Base-by-base conservation (phyloP, 1,140 invertebrate species). In the Atta cephalotes region DNA sequence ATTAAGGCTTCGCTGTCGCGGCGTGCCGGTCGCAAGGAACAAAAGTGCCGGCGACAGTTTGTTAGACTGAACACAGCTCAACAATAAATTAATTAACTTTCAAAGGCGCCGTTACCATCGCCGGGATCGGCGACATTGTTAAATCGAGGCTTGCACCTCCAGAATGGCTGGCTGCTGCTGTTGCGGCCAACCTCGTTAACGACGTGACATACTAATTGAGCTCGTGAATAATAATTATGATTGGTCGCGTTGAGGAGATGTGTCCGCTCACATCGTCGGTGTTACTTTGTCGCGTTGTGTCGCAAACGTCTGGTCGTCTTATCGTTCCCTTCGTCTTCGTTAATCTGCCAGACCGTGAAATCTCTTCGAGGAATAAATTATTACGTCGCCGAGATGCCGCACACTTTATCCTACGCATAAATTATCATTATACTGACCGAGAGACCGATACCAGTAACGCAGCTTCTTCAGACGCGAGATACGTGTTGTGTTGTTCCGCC, bases 221-320 rank as follows among this genome's bases (percentile, higher is more conserved):
- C 65, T 71, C 65, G 78, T 71, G 78, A 81, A 81, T 81, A 81
- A 81, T 81, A 81, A 81, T 81, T 56, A 56, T 71, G 78, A 81
- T 71, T 71, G 65, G 49, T 58, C 7, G 31, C 65, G 65, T 63
- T n/a, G 1, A 39, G 49, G 3, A 39, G 49, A 81, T n/a, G 78
- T 18, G 77, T 80, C 77, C 49, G 14, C 18, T 79, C 39, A 45
- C 77, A 66, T 79, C 45, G 28, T 18, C 49, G n/a, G n/a, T 39
- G 28, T 56, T 45, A 21, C 28, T 21, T 9, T 5, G 60, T n/a
- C 12, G 60, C 12, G 60, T 21, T 16, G 9, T 39, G 16, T 0
- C 58, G 39, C 60, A 18, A 39, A 31, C 14, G 63, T 80, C 63
- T 12, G 4, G n/a, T 2, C n/a, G 45, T 4, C 78, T 80, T 70